phyloP scores from a whole-genome alignment of 2,888 invertebrate species.

The Patella pellucida region DNA sequence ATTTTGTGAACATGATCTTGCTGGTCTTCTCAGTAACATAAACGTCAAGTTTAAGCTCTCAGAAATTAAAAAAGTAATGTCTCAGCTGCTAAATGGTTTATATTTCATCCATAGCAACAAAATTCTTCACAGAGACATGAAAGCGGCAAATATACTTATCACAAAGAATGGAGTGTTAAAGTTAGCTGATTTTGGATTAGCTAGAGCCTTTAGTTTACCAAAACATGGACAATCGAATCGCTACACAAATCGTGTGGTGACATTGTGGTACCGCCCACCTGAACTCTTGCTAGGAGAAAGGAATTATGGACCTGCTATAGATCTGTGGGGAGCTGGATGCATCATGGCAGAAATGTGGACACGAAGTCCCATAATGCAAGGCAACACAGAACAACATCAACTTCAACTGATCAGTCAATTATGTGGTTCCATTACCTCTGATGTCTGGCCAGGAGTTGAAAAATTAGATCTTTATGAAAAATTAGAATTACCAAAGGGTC shows the following conservation, averaged over 20 bases:
- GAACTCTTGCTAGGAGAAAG: slow-evolving; percentile 76
- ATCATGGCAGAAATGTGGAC: slow-evolving; percentile 99
- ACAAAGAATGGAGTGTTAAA: slow-evolving; percentile 90
- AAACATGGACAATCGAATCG: slow-evolving; percentile 81
- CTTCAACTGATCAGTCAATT: slow-evolving; percentile 93
- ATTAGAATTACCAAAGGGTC: slow-evolving; percentile 65
- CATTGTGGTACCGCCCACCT: slow-evolving; percentile 89
- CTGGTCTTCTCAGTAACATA: slow-evolving; percentile 92
- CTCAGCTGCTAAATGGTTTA: slow-evolving; percentile 82
- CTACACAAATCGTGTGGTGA: slow-evolving; percentile 98
- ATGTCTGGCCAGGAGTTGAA: slow-evolving; percentile 91
- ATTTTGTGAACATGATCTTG: slow-evolving; percentile 98
- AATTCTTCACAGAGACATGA: slow-evolving; percentile 83
- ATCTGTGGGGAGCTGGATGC: slow-evolving; percentile 93
- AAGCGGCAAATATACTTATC: slow-evolving; percentile 95
- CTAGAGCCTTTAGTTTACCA: slow-evolving; percentile 89
- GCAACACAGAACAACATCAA: slow-evolving; percentile 96
- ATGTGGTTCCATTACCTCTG: slow-evolving; percentile 94
- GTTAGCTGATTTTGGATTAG: slow-evolving; percentile 97
- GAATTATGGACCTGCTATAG: slow-evolving; percentile 96
- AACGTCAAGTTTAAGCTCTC: slow-evolving; percentile 96
- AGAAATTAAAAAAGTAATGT: slow-evolving; percentile 90
- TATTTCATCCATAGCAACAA: slow-evolving; percentile 96
- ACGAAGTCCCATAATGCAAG: slow-evolving; percentile 78
- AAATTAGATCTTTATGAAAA: slow-evolving; percentile 84